A percentile compares a stretch with the other conserved stretches of the same genome.
Conservation (phyloP, 1,140 invertebrate genomes). For the Musca vetustissima region DNA sequence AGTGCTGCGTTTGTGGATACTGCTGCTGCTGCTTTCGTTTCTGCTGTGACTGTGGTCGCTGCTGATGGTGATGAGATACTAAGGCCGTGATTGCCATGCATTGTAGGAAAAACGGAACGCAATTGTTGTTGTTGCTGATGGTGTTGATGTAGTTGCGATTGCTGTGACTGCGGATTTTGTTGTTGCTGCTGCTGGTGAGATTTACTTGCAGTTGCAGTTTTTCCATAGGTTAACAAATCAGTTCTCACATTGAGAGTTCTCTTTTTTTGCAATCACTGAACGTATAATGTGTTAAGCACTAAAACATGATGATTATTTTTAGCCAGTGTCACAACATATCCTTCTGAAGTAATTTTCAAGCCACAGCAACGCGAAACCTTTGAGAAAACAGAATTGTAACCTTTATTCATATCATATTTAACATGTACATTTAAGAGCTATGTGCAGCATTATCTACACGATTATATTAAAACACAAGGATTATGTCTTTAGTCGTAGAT, state of each 20-base stretch:
- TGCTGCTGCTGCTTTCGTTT: background rate
- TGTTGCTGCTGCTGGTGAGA: constrained; percentile 47
- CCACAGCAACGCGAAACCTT: constrained; percentile 96
- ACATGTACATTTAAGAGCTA: too few relatives aligned
- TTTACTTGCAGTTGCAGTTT: constrained; percentile 38
- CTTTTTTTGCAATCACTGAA: constrained; percentile 68
- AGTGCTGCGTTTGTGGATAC: background rate
- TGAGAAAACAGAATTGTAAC: background rate
- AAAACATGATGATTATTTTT: constrained; percentile 98
- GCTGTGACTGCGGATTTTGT: constrained; percentile 42
- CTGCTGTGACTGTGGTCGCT: background rate
- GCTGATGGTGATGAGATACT: constrained; percentile 29
- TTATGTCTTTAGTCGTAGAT: too few relatives aligned
- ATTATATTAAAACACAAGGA: too few relatives aligned
- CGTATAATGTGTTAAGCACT: constrained; percentile 92
- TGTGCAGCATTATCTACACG: too few relatives aligned
- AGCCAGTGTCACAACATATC: constrained; percentile 93
- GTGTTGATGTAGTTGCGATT: constrained; percentile 41
- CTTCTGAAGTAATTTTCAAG: constrained; percentile 93
- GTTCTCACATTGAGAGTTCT: background rate
- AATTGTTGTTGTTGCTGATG: constrained; percentile 18
- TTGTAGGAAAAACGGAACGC: constrained; percentile 6
- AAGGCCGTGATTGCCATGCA: too few relatives aligned
- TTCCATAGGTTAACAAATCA: constrained; percentile 15
- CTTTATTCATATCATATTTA: too few relatives aligned